Percentiles rank a stretch among this genome's conserved stretches.
phyloP scores from a whole-genome alignment of 2,113 vertebrate species.

The Merops nubicus region DNA sequence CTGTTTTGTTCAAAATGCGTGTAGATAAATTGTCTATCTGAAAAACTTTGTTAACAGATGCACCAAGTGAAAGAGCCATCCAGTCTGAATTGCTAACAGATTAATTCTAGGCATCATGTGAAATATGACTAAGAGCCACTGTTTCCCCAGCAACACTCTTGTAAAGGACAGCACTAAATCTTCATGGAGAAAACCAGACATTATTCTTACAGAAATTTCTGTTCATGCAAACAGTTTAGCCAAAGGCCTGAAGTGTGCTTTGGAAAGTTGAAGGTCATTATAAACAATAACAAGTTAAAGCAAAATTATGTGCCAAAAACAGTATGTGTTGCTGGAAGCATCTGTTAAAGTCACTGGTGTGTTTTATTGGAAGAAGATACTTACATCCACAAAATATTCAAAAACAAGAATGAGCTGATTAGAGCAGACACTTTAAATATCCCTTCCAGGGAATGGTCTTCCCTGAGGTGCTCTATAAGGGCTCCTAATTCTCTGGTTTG shows the following conservation, averaged over 20 bases:
- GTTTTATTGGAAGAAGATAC: neutral
- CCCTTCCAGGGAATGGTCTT: neutral
- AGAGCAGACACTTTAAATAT: neutral
- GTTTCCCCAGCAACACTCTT: slow-evolving; percentile 48
- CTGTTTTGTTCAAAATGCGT: neutral
- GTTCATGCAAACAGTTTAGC: neutral
- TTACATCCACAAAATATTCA: neutral
- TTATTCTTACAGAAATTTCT: slow-evolving; percentile 4
- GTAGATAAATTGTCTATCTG: neutral
- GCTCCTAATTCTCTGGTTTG: neutral
- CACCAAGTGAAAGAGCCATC: neutral
- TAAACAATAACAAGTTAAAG: slow-evolving; percentile 1
- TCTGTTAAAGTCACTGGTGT: neutral
- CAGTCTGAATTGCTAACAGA: neutral
- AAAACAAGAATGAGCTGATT: neutral
- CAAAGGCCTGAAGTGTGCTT: neutral
- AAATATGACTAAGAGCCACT: slow-evolving; percentile 52
- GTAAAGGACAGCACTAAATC: slow-evolving; percentile 25
- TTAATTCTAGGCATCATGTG: slow-evolving; percentile 44
- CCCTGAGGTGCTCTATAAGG: neutral
- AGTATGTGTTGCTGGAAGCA: neutral
- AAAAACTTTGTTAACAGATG: slow-evolving; percentile 14
- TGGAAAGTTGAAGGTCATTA: neutral
- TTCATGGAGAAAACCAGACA: neutral
- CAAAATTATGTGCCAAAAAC: neutral